phyloP scores from a whole-genome alignment of 2,888 invertebrate species.

The Erebia aethiops region DNA sequence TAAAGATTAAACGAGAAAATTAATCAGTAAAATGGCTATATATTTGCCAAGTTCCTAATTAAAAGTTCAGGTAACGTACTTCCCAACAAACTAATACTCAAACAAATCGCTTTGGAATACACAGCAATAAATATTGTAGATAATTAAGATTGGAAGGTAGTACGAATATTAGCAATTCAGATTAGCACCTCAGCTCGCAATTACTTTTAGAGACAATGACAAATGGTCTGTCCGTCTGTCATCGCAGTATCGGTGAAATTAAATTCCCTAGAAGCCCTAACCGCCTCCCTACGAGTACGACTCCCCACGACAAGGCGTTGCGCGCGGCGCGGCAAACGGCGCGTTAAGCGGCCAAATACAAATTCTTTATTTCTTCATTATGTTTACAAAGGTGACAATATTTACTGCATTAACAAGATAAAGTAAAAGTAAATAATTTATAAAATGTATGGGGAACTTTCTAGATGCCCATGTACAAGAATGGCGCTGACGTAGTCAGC shows the following conservation, averaged over 20 bases:
- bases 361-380: too few species aligned
- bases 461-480: too few species aligned
- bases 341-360: neutral
- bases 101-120: neutral
- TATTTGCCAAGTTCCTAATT: neutral
- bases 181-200: conserved; percentile 63
- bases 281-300: neutral
- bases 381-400: too few species aligned
- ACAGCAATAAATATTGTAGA: neutral
- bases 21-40: neutral
- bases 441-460: too few species aligned
- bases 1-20: neutral
- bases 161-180: conserved; percentile 69
- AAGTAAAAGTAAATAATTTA: too few species aligned
- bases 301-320: neutral
- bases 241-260: conserved; percentile 50
- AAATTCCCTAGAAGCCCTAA: conserved; percentile 29
- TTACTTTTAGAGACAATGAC: conserved; percentile 67
- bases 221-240: conserved; percentile 63
- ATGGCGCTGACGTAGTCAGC: too few species aligned
- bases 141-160: conserved; percentile 45
- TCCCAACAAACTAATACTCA: neutral
- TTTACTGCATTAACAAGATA: too few species aligned
- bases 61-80: neutral
- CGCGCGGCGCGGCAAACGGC: neutral